phyloP scores from a whole-genome alignment of 2,113 vertebrate genomes.

The Albula goreensis region DNA sequence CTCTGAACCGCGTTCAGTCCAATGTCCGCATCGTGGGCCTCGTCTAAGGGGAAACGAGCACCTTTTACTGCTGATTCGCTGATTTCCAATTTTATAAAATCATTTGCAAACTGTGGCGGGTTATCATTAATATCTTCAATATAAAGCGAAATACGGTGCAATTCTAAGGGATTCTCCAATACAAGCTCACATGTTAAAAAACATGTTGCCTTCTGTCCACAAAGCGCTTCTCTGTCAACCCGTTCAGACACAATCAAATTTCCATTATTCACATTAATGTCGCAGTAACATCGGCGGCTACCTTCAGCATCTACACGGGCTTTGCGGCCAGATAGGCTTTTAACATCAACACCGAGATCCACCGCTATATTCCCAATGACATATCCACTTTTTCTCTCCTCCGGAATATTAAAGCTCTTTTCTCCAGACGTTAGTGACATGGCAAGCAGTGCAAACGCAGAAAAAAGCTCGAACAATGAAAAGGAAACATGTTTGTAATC shows the following conservation, averaged over 20 bases:
- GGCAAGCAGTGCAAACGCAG: not conserved
- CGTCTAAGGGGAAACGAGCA: constrained; percentile 55
- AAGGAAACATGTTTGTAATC: constrained; percentile 31
- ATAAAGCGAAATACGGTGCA: constrained; percentile 58
- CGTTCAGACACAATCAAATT: constrained; percentile 50
- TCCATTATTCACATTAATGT: constrained; percentile 48
- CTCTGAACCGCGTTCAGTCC: constrained; percentile 64
- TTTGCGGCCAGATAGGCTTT: constrained; percentile 38
- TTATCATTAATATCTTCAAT: constrained; percentile 77
- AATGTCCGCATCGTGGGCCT: constrained; percentile 69
- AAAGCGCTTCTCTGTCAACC: constrained; percentile 63
- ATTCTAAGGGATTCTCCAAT: constrained; percentile 61
- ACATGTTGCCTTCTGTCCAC: constrained; percentile 45
- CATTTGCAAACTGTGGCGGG: constrained; percentile 40
- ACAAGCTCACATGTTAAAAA: constrained; percentile 59
- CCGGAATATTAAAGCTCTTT: constrained; percentile 55
- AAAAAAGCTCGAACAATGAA: not conserved
- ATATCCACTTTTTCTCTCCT: constrained; percentile 57
- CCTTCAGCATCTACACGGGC: constrained; percentile 46
- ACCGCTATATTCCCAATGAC: constrained; percentile 60
- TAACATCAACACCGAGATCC: constrained; percentile 56
- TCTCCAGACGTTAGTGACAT: constrained; percentile 32
- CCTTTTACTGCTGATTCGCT: constrained; percentile 57
- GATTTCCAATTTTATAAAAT: constrained; percentile 55
- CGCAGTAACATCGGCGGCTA: constrained; percentile 54